Evolutionary conservation across 1,140 invertebrate genomes (phyloP).

Genomic region (Ladona fulva): DNA sequence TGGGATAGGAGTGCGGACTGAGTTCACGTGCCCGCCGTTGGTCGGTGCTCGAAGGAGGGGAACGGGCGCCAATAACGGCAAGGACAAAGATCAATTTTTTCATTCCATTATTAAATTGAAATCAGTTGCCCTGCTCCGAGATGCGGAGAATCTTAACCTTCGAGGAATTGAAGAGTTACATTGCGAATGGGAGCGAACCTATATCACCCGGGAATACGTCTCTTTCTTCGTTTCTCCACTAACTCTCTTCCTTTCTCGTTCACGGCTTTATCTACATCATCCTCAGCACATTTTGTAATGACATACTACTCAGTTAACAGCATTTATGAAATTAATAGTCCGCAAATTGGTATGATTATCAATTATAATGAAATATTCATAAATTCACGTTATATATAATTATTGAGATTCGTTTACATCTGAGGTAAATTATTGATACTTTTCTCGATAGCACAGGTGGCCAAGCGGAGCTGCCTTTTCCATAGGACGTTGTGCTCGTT

Average conservation of each 20-base stretch:
- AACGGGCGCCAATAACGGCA: background rate
- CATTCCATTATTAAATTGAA: background rate
- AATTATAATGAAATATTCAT: no score
- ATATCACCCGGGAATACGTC: background rate
- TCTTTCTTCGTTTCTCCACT: background rate
- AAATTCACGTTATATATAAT: no score
- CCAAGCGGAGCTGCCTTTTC: no score
- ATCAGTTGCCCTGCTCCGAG: background rate
- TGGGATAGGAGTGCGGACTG: background rate
- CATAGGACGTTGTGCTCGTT: no score
- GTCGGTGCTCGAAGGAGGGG: background rate
- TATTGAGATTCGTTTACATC: no score
- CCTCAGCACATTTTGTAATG: no score
- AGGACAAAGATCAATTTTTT: conserved; percentile 3
- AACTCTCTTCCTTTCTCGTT: background rate
- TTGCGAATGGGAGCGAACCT: background rate
- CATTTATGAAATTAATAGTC: no score
- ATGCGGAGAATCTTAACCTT: background rate
- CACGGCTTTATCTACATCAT: background rate
- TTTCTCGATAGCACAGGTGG: no score
- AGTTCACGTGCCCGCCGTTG: background rate
- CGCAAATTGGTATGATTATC: no score
- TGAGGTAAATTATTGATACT: no score
- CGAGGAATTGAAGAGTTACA: background rate
- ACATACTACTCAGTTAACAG: no score